Base-by-base conservation (phyloP, 2,888 invertebrate genomes). In the Sesamia inferens region DNA sequence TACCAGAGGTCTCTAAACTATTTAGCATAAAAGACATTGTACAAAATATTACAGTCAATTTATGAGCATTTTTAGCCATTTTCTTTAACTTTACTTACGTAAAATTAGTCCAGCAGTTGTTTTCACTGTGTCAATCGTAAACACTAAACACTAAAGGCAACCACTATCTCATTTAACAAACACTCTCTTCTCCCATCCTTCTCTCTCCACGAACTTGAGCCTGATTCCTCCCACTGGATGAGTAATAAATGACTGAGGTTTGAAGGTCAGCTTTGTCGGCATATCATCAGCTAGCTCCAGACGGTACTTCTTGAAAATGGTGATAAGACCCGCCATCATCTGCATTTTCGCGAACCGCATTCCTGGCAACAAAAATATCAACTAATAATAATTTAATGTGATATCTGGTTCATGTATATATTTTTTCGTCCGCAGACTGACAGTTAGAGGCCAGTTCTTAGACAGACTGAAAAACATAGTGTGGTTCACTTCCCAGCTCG, bases 271-370 rank as follows among this genome's bases (percentile, higher is more conserved):
- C 24, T 71, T 79, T 2, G 24, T 75, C 0, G 90, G 86, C 84
- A 85, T 90, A 5, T 81, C 88, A 0, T 82, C 85, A 0, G 89
- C 87, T 19, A 91, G 62, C 48, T 88, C 84, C 22, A 91, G 48
- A 0, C 82, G 81, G 71, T 89, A 92, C 61, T 89, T 90, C 78
- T 86, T 91, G 73, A 92, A 70, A 22, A 92, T 63, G 0, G 91
- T 90, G 66, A 92, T 76, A 24, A 92, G 74, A 0, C 90, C 91
- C 0, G 91, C 86, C 22, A 90, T 54, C 85, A 92, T 89, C 72
- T 91, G 91, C 92, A 92, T 92, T 74, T 88, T 90, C 0, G 90
- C 91, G 24, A 92, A 92, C 6, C 92, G 84, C 85, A 88, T 86
- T 6, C 87, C 86, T 86, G 64, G 11, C 68, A 78, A 44, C 54